A percentile compares a stretch with the other conserved stretches of the same genome.
Conservation (phyloP, 2,888 invertebrate species). For the Metopia argyrocephala region DNA sequence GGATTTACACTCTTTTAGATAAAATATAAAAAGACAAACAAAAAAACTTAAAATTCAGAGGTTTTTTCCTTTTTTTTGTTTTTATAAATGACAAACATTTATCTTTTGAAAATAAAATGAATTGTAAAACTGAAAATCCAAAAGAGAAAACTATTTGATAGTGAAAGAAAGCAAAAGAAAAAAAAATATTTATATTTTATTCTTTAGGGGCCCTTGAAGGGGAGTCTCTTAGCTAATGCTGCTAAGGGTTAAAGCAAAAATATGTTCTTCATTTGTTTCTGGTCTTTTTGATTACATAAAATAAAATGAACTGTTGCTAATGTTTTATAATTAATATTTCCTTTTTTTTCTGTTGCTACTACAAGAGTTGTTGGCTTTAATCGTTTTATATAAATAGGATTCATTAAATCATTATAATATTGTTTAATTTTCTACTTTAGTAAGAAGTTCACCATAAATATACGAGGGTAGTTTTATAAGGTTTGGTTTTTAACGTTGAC, state of each 20-base stretch:
- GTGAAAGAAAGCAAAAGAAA: no score
- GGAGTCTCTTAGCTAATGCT: background rate
- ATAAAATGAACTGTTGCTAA: conserved; percentile 35
- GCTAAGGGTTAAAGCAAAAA: background rate
- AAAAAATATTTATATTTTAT: no score
- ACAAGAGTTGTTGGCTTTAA: conserved; percentile 20
- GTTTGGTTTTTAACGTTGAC: no score
- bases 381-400: conserved; percentile 45
- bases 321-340: conserved; percentile 55
- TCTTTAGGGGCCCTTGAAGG: no score
- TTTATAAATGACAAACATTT: conserved; percentile 61
- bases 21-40: no score
- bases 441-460: no score
- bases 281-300: background rate
- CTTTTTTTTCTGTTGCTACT: background rate
- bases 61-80: no score
- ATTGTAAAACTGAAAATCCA: background rate
- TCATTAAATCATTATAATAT: conserved; percentile 7
- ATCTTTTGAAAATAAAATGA: conserved; percentile 27
- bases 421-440: no score
- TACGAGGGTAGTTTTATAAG: no score
- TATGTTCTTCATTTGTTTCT: background rate
- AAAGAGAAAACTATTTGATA: background rate
- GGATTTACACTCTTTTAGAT: background rate
- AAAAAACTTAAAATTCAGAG: conserved; percentile 6